Evolutionary conservation across 1,140 invertebrate genomes (phyloP).

Genomic region (Popillia japonica): DNA sequence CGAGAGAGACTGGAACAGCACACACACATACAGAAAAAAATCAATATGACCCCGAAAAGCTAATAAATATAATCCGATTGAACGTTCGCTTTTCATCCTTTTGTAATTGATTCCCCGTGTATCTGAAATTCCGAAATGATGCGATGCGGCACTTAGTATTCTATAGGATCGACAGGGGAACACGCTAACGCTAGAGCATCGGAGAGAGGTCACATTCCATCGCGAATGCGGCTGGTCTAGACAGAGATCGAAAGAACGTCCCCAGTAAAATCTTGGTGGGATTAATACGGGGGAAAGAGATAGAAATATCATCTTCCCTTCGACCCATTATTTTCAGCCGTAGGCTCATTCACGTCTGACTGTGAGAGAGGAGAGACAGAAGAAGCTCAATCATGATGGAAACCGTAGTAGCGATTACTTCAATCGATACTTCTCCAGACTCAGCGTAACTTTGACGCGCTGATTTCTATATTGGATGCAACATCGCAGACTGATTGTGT

Average conservation of each 20-base stretch:
- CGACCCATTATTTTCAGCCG: slow-evolving; percentile 30
- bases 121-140: slow-evolving; percentile 32
- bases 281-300: neutral
- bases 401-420: slow-evolving; percentile 9
- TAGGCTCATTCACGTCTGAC: slow-evolving; percentile 30
- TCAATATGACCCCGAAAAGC: slow-evolving; percentile 28
- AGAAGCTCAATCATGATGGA: slow-evolving; percentile 29
- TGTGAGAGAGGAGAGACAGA: neutral
- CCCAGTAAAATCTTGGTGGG: neutral
- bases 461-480: neutral
- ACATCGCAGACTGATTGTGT: slow-evolving; percentile 3
- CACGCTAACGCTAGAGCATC: neutral
- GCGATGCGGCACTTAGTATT: slow-evolving; percentile 25
- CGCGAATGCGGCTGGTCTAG: slow-evolving; percentile 26
- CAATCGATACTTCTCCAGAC: slow-evolving; percentile 19
- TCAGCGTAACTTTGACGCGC: neutral
- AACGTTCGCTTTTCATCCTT: slow-evolving; percentile 33
- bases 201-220: slow-evolving; percentile 24
- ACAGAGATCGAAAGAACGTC: neutral
- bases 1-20: too few species aligned
- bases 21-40: neutral
- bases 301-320: slow-evolving; percentile 15
- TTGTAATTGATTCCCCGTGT: slow-evolving; percentile 34
- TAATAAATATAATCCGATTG: slow-evolving; percentile 35
- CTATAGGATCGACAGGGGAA: slow-evolving; percentile 20